Evolutionary conservation across 2,888 invertebrate species (phyloP).

Genomic region (Actias luna): DNA sequence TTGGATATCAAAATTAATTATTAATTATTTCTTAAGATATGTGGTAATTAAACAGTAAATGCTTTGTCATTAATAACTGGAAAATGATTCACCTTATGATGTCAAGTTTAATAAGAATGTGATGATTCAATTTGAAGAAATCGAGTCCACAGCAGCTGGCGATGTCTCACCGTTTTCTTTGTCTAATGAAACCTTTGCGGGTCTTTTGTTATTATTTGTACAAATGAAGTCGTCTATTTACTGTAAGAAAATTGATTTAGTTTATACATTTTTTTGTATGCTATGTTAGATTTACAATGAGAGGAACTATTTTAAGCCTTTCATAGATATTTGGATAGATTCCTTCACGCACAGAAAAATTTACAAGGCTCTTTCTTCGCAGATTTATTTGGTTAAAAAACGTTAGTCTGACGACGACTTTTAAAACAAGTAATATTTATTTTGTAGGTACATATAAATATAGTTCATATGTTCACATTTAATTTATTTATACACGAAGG

Average conservation of each 20-base stretch:
- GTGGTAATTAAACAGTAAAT: not conserved
- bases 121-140: constrained; percentile 1
- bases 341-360: not conserved
- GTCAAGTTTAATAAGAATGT: constrained; percentile 4
- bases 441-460: too few species aligned
- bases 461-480: too few species aligned
- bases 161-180: constrained; percentile 9
- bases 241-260: not conserved
- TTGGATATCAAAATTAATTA: not conserved
- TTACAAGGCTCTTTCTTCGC: too few species aligned
- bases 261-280: not conserved
- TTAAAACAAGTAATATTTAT: too few species aligned
- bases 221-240: not conserved
- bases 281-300: not conserved
- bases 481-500: too few species aligned
- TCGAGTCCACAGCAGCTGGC: constrained; percentile 8
- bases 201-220: not conserved
- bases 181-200: constrained; percentile 3
- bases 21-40: not conserved
- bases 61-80: constrained; percentile 5
- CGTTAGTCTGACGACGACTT: too few species aligned
- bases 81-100: constrained; percentile 8
- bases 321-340: not conserved
- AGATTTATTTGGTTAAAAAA: not conserved
- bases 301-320: not conserved